A percentile compares a stretch with the other conserved stretches of the same genome.
Conservation (phyloP, 2,113 vertebrate species). For the Ceyx margarethae region DNA sequence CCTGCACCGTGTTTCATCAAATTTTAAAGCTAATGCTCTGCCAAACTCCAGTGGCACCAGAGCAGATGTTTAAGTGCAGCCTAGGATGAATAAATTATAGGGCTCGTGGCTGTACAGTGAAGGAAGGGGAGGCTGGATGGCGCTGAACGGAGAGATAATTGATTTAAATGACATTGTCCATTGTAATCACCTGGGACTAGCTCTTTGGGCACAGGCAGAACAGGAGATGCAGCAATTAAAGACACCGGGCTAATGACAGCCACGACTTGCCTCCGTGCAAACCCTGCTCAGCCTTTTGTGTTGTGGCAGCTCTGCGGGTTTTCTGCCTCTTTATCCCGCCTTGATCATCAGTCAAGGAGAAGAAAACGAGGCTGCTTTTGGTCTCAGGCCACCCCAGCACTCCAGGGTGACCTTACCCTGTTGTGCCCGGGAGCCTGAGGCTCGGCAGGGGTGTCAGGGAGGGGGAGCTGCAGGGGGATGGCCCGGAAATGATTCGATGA, state of each 20-base stretch:
- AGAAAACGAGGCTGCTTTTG: not conserved
- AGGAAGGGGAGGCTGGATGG: not conserved
- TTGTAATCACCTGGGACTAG: not conserved
- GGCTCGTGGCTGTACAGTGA: not conserved
- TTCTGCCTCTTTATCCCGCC: not conserved
- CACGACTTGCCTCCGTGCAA: accelerated
- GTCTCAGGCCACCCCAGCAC: accelerated
- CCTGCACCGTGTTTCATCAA: slow-evolving; percentile 12
- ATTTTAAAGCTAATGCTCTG: slow-evolving; percentile 51
- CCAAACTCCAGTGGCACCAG: not conserved
- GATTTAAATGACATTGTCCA: slow-evolving; percentile 29
- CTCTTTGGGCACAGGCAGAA: not conserved
- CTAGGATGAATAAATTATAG: slow-evolving; percentile 51
- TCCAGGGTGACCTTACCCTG: not conserved
- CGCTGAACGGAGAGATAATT: not conserved
- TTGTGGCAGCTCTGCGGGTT: not conserved
- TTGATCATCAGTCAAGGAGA: not conserved
- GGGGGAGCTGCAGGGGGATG: not conserved
- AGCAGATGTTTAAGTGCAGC: slow-evolving; percentile 54
- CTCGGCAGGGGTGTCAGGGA: accelerated
- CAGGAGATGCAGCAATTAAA: not conserved
- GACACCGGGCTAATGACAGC: not conserved
- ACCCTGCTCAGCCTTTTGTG: not conserved
- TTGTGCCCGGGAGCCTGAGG: not conserved
- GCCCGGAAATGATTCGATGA: not conserved